phyloP scores from a whole-genome alignment of 2,113 vertebrate species.

The Rynchops niger region DNA sequence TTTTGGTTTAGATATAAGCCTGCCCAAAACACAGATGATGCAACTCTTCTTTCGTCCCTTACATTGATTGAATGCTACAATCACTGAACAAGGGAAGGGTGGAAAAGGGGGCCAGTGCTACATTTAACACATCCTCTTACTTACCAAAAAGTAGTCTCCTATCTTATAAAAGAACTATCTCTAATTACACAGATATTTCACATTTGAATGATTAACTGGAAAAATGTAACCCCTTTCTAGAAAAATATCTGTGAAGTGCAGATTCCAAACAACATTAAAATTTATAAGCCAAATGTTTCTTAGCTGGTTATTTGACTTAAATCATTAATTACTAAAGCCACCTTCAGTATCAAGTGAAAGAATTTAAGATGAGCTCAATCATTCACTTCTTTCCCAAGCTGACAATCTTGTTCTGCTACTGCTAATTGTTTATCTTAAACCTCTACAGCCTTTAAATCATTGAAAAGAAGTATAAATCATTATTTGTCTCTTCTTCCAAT shows the following conservation, averaged over 20 bases:
- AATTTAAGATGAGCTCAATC: background rate
- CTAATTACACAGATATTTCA: background rate
- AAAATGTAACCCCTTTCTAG: background rate
- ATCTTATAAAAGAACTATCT: background rate
- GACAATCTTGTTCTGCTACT: background rate
- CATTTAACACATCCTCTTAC: background rate
- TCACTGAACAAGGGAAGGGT: background rate
- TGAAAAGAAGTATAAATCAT: background rate
- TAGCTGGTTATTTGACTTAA: background rate
- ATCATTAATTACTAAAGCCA: background rate
- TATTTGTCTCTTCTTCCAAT: background rate
- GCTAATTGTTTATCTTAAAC: background rate
- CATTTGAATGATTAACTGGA: background rate
- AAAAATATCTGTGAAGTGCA: background rate
- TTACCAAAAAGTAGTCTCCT: background rate
- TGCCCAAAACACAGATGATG: background rate
- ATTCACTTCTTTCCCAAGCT: background rate
- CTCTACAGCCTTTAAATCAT: background rate
- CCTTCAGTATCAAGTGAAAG: background rate
- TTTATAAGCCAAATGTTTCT: background rate
- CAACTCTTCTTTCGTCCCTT: background rate
- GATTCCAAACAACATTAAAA: background rate
- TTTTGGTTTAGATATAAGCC: background rate
- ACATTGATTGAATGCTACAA: background rate
- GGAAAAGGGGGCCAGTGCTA: background rate